Evolutionary conservation across 1,140 invertebrate genomes (phyloP).

Genomic region (Apolygus lucorum): DNA sequence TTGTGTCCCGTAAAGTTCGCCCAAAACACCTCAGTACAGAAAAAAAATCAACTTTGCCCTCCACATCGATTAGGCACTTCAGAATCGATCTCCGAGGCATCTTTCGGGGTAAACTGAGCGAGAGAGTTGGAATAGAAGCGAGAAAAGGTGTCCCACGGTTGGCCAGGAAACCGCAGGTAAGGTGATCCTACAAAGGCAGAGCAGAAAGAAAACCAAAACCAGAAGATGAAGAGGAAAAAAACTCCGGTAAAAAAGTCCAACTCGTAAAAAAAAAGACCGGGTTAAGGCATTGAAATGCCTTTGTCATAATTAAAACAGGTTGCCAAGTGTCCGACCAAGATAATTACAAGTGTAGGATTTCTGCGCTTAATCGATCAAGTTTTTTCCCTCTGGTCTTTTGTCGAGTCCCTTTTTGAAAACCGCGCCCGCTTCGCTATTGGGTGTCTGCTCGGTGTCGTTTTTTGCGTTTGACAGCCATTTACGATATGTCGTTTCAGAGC

Average conservation of each 20-base stretch:
- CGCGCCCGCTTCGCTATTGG: neutral
- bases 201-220: neutral
- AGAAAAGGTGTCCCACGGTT: slow-evolving; percentile 10
- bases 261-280: neutral
- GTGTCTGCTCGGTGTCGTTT: neutral
- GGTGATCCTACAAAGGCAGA: slow-evolving; percentile 4
- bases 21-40: too few species aligned
- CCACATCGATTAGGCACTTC: neutral
- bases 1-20: too few species aligned
- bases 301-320: slow-evolving; percentile 13
- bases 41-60: neutral
- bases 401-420: neutral
- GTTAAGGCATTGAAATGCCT: slow-evolving; percentile 4
- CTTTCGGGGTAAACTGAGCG: neutral
- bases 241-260: neutral
- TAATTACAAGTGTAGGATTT: slow-evolving; percentile 15
- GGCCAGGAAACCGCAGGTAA: slow-evolving; percentile 13
- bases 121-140: neutral
- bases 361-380: slow-evolving; percentile 15
- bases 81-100: neutral
- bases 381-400: neutral
- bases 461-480: slow-evolving; percentile 8
- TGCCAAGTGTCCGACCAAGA: slow-evolving; percentile 8
- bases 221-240: neutral
- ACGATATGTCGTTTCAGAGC: neutral